These are phyloP conservation scores for Melanerpes aurifrons DNA, from an alignment of 2,113 vertebrate genomes.

Conservation along the genomic window DNA sequence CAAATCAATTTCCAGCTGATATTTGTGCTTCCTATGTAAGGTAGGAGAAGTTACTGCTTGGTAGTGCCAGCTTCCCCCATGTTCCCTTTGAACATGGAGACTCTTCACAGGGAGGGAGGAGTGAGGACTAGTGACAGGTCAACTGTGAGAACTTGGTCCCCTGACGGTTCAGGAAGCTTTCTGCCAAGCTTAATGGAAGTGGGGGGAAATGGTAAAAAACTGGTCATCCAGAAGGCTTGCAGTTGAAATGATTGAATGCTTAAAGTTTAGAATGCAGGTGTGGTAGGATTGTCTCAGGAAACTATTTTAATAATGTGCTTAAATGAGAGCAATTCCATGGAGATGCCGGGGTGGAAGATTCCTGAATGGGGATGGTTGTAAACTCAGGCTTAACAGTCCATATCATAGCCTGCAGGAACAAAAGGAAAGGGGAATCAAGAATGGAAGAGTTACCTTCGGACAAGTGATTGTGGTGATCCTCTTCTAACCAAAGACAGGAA, in stretches of 20 bases:
- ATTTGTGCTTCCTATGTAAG: not conserved
- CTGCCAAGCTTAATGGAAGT: not conserved
- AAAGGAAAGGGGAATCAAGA: not conserved
- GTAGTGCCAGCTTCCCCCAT: not conserved
- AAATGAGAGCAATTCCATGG: not conserved
- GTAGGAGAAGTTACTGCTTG: not conserved
- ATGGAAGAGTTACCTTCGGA: not conserved
- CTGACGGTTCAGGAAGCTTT: not conserved
- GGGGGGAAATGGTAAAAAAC: not conserved
- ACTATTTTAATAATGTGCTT: not conserved
- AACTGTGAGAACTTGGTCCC: not conserved
- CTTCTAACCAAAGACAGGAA: not conserved
- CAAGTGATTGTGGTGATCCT: not conserved
- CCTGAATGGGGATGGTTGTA: not conserved
- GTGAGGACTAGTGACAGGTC: not conserved
- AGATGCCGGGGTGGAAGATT: not conserved
- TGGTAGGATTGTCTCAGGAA: not conserved
- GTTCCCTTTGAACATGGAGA: fast-evolving
- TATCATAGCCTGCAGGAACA: not conserved
- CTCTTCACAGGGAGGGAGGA: not conserved
- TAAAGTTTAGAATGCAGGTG: not conserved
- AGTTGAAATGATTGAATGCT: not conserved
- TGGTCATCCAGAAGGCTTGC: not conserved
- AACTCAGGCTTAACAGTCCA: not conserved
- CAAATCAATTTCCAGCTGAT: not conserved